phyloP scores from a whole-genome alignment of 2,797 vertebrate genomes.

The Enteromius afrohamiltoni region DNA sequence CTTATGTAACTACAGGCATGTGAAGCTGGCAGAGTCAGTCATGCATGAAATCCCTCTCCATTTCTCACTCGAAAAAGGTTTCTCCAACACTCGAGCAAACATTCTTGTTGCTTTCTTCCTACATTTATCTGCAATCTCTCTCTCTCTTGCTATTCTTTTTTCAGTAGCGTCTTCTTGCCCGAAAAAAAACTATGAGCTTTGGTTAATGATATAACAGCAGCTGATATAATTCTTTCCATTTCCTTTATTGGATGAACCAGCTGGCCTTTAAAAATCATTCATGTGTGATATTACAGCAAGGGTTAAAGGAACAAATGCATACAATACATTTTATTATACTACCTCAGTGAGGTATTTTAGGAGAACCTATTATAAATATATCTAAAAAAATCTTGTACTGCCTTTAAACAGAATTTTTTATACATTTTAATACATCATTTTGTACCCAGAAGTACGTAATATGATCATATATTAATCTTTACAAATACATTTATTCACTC shows the following conservation, averaged over 20 bases:
- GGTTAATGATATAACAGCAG: neutral
- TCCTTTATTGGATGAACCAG: conserved; percentile 26
- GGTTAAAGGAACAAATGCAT: conserved; percentile 12
- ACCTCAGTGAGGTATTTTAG: neutral
- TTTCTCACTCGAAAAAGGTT: conserved; percentile 38
- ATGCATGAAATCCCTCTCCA: conserved; percentile 45
- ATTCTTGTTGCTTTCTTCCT: neutral
- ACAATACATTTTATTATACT: neutral
- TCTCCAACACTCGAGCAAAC: conserved; percentile 5
- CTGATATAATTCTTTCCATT: conserved; percentile 12
- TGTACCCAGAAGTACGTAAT: neutral
- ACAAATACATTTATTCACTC: neutral
- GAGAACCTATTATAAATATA: neutral
- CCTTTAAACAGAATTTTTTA: neutral
- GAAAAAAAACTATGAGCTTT: conserved; percentile 10
- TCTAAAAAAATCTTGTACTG: neutral
- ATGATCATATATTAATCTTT: neutral
- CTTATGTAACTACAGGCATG: conserved; percentile 59
- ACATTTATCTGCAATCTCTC: neutral
- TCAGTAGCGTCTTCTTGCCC: neutral
- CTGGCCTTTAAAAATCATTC: conserved; percentile 37
- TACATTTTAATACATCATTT: neutral
- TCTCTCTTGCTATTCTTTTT: neutral
- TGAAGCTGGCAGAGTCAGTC: conserved; percentile 42
- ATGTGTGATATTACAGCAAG: conserved; percentile 27